Base-by-base conservation (phyloP, 2,797 vertebrate species). In the Mormyrops attenuatus region DNA sequence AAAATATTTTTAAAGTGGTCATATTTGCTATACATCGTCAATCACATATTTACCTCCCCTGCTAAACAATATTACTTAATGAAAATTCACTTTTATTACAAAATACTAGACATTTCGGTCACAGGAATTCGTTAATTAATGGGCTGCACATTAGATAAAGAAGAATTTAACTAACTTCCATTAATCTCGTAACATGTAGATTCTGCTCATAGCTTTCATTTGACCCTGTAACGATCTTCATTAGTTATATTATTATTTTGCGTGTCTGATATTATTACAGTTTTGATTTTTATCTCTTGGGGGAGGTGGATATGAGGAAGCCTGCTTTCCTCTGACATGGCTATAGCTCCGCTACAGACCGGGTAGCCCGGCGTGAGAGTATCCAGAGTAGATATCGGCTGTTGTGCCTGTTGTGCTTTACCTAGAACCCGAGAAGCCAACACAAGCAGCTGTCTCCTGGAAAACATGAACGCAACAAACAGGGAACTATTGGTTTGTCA, bases 261-360 rank as follows among this genome's bases (percentile, higher is more conserved):
- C 38, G 0, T 38, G 73, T 80, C 38, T 38, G 38, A 80, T 44
- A 44, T 44, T 20, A 77, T 41, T 41, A 20, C 20, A 77, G 73
- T 44, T 77, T 41, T 8, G 30, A 38, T 44, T 77, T 38, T 77
- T 77, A 38, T 77, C 15, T 77, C 34, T 41, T 38, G 73, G 30
- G 15, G 38, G 15, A 63, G 17, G 38, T 38, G 38, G 34, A 41
- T 17, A 80, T 44, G 38, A n/a, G 38, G 38, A 20, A n/a, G 38
- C 73, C 26, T 69, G 66, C 66, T 85, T 47, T 63, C 88, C 80
- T 44, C 52, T 30, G 88, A 89, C 53, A 49, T 91, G 69, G 66
- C 90, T 89, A 89, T 92, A 89, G 90, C 90, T 90, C n/a, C 80
- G 89, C 91, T 90, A 90, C 89, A 89, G 90, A 60, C 53, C n/a